These are phyloP conservation scores for Rhabdophis nuchalis DNA, from an alignment of 2,797 vertebrate species.

Conservation along the genomic window DNA sequence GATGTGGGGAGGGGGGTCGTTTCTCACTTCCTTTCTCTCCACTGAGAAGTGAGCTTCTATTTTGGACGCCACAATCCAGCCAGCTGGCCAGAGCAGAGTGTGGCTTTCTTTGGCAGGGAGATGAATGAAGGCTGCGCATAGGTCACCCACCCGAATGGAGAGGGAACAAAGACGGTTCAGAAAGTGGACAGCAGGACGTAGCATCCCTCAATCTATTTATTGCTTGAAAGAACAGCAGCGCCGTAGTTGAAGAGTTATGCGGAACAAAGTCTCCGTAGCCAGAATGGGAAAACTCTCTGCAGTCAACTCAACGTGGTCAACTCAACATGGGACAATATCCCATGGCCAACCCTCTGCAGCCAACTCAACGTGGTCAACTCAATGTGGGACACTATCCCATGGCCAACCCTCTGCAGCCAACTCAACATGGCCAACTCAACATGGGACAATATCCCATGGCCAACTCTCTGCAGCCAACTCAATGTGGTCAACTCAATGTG, in stretches of 20 bases:
- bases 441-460: too few species aligned
- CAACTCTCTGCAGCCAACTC: too few species aligned
- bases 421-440: background rate
- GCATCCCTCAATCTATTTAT: slow-evolving; percentile 47
- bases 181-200: slow-evolving; percentile 24
- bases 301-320: too few species aligned
- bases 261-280: slow-evolving; percentile 4
- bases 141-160: slow-evolving; percentile 46
- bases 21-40: slow-evolving; percentile 46
- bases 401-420: too few species aligned
- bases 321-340: too few species aligned
- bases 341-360: too few species aligned
- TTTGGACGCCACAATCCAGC: slow-evolving; percentile 41
- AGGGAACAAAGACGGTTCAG: background rate
- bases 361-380: too few species aligned
- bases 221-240: slow-evolving; percentile 20
- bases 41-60: slow-evolving; percentile 44
- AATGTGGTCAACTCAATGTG: accelerated
- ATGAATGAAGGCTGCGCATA: slow-evolving; percentile 43
- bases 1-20: slow-evolving; percentile 5
- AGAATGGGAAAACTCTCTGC: background rate
- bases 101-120: slow-evolving; percentile 55
- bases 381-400: too few species aligned
- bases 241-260: slow-evolving; percentile 21
- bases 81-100: slow-evolving; percentile 60